phyloP scores from a whole-genome alignment of 2,888 invertebrate species.

The Torymus aiolomorphi region DNA sequence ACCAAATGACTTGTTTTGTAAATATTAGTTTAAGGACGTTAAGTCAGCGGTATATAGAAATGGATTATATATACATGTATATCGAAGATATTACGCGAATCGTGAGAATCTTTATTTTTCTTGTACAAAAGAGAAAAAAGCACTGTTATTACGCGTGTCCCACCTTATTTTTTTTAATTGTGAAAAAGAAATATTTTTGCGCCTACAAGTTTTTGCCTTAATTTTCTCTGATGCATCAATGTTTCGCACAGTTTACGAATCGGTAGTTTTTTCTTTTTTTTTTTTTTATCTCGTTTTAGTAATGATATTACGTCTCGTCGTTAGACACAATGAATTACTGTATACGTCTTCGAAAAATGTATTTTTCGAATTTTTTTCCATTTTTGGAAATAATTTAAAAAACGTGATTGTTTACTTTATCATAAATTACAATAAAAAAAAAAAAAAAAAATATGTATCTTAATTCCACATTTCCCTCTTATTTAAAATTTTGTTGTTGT shows the following conservation, averaged over 20 bases:
- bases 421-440: slow-evolving; percentile 43
- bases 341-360: slow-evolving; percentile 19
- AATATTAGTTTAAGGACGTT: slow-evolving; percentile 44
- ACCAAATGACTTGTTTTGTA: slow-evolving; percentile 37
- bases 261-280: background rate
- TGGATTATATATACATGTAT: slow-evolving; percentile 8
- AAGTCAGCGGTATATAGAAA: slow-evolving; percentile 14
- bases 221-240: background rate
- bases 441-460: background rate
- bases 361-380: slow-evolving; percentile 27
- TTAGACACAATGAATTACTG: no score
- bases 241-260: background rate
- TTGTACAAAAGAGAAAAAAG: slow-evolving; percentile 32
- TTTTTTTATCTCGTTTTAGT: background rate
- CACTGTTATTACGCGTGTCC: background rate
- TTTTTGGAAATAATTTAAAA: slow-evolving; percentile 10
- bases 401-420: slow-evolving; percentile 20
- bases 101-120: slow-evolving; percentile 48
- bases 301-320: no score
- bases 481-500: background rate
- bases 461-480: background rate
- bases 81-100: slow-evolving; percentile 1
- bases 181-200: background rate
- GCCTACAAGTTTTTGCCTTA: background rate
- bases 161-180: slow-evolving; percentile 19